Conservation (phyloP, 2,113 vertebrate genomes). For the Thymallus thymallus region DNA sequence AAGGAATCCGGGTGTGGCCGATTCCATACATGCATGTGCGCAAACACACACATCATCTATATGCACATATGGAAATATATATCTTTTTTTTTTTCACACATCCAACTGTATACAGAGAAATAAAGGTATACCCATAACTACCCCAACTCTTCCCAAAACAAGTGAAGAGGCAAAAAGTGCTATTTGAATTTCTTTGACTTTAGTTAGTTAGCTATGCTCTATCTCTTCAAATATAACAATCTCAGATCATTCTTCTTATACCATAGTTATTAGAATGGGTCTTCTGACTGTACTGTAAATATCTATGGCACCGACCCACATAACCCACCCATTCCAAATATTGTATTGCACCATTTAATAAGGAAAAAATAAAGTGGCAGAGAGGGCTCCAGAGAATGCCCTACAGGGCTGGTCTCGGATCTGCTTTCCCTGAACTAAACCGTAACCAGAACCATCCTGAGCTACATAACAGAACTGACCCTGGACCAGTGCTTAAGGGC, state of each 20-base stretch:
- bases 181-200: conserved; percentile 75
- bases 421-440: conserved; percentile 76
- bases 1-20: conserved; percentile 49
- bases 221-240: conserved; percentile 68
- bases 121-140: conserved; percentile 73
- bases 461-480: conserved; percentile 73
- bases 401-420: conserved; percentile 76
- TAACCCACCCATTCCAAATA: conserved; percentile 62
- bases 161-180: conserved; percentile 80
- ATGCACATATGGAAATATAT: conserved; percentile 75
- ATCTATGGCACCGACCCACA: conserved; percentile 76
- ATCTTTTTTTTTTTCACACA: conserved; percentile 63
- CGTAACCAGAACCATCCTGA: conserved; percentile 69
- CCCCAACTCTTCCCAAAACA: conserved; percentile 69
- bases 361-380: conserved; percentile 76
- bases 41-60: conserved; percentile 67
- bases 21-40: conserved; percentile 66
- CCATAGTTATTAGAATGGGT: conserved; percentile 66
- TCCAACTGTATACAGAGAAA: conserved; percentile 78
- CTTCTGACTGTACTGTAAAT: conserved; percentile 70
- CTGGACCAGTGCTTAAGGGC: conserved; percentile 77
- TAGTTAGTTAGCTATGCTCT: conserved; percentile 69
- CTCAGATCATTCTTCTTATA: conserved; percentile 56
- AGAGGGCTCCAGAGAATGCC: conserved; percentile 71
- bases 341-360: conserved; percentile 79